phyloP scores from a whole-genome alignment of 2,888 invertebrate genomes.

The Eurytoma californica region DNA sequence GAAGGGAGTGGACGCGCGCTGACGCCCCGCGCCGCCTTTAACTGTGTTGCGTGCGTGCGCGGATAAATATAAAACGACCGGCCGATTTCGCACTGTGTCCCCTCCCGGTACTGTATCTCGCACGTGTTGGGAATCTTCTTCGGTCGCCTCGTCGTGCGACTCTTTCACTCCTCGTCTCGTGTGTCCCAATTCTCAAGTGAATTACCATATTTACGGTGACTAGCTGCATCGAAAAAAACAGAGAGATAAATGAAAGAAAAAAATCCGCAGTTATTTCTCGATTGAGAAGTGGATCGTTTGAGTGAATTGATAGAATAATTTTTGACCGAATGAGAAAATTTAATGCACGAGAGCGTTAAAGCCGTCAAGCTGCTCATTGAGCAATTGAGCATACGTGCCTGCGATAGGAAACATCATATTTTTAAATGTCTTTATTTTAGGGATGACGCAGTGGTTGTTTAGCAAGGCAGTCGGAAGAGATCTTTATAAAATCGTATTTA shows the following conservation, averaged over 20 bases:
- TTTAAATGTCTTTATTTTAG: conserved; percentile 46
- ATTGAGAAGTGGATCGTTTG: not conserved
- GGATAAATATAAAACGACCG: too few relatives aligned
- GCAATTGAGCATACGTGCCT: not conserved
- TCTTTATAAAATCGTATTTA: conserved; percentile 48
- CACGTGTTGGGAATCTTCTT: not conserved
- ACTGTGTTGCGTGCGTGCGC: not conserved
- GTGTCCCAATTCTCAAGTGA: conserved; percentile 6
- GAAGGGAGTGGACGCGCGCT: not conserved
- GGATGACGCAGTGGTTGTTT: conserved; percentile 36
- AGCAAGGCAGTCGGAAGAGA: conserved; percentile 41
- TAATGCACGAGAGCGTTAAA: not conserved
- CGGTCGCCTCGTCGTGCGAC: not conserved
- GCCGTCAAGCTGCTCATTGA: not conserved
- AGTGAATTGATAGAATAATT: not conserved
- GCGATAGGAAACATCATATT: conserved; percentile 28
- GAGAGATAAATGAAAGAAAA: too few relatives aligned
- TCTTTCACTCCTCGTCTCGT: not conserved
- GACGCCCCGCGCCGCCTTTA: conserved; percentile 3
- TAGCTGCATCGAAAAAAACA: not conserved
- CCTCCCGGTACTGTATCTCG: too few relatives aligned
- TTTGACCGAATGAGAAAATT: not conserved
- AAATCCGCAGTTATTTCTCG: too few relatives aligned
- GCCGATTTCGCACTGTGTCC: too few relatives aligned
- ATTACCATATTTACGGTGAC: too few relatives aligned